These are phyloP conservation scores for Amblyopsis hoosieri DNA, from an alignment of 2,797 vertebrate species.

Conservation along the genomic window DNA sequence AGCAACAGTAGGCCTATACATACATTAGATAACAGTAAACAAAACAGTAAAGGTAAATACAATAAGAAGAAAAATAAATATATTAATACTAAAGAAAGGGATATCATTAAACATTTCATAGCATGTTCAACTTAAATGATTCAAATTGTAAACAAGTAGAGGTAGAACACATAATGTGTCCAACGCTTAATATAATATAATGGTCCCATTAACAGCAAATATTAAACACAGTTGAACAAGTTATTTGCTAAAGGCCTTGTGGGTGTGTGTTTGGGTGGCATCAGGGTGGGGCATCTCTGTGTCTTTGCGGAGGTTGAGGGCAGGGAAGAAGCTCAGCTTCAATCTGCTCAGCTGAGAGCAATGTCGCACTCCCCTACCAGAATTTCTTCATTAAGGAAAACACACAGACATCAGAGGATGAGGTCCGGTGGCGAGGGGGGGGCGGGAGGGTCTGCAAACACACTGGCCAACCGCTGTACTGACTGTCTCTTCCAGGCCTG, in stretches of 20 bases:
- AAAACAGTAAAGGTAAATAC: too few species aligned
- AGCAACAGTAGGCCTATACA: too few species aligned
- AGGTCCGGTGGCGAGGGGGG: conserved; percentile 36
- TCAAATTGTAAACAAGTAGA: too few species aligned
- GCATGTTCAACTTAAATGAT: too few species aligned
- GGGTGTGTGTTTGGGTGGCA: conserved; percentile 25
- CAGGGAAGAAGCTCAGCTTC: conserved; percentile 48
- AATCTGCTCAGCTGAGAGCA: conserved; percentile 81
- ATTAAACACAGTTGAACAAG: background rate
- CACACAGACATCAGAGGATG: conserved; percentile 82
- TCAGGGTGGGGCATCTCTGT: conserved; percentile 41
- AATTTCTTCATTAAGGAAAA: conserved; percentile 86
- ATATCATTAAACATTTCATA: too few species aligned
- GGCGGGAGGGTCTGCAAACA: conserved; percentile 75
- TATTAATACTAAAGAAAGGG: too few species aligned
- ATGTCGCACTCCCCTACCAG: conserved; percentile 84
- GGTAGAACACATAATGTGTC: too few species aligned
- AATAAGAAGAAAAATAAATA: too few species aligned
- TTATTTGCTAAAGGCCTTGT: conserved; percentile 24
- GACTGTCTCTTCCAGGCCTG: conserved; percentile 71
- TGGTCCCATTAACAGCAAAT: too few species aligned
- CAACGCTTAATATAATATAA: too few species aligned
- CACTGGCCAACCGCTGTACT: conserved; percentile 46
- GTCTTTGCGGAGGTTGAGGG: conserved; percentile 49
- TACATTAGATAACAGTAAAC: too few species aligned